These are phyloP conservation scores for Chlorops oryzae DNA, from an alignment of 1,140 invertebrate species.

Conservation along the genomic window DNA sequence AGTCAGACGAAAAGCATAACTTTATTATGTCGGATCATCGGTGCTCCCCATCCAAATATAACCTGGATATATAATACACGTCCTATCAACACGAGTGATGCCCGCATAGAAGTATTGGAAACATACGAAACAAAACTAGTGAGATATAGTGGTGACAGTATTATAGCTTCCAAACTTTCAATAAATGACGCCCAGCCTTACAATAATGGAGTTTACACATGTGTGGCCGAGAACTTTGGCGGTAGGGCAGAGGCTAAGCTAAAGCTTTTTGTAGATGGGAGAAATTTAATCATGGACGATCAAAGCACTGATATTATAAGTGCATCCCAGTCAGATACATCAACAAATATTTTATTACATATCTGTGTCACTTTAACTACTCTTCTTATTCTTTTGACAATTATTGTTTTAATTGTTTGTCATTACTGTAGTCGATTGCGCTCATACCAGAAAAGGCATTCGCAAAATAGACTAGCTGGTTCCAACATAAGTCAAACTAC, in stretches of 20 bases:
- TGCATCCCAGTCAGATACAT: constrained; percentile 31
- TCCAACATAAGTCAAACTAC: constrained; percentile 54
- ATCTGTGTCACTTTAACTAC: constrained; percentile 54
- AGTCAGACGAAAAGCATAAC: constrained; percentile 63
- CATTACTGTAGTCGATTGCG: constrained; percentile 57
- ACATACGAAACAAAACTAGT: not conserved
- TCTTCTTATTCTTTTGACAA: constrained; percentile 54
- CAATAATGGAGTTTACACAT: constrained; percentile 84
- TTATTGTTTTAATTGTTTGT: constrained; percentile 60
- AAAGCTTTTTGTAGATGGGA: constrained; percentile 58
- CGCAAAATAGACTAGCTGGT: constrained; percentile 39
- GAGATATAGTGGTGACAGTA: too few relatives aligned
- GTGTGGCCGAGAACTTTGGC: constrained; percentile 76
- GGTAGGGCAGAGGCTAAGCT: constrained; percentile 66
- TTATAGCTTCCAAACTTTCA: too few relatives aligned
- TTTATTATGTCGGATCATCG: constrained; percentile 68
- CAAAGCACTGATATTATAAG: too few relatives aligned
- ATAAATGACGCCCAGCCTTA: too few relatives aligned
- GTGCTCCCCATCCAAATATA: constrained; percentile 68
- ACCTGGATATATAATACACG: constrained; percentile 66
- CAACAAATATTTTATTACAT: constrained; percentile 50
- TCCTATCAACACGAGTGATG: constrained; percentile 51
- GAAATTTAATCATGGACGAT: too few relatives aligned
- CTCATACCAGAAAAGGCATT: constrained; percentile 52
- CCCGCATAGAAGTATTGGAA: constrained; percentile 41